Evolutionary conservation across 2,113 vertebrate genomes (phyloP), one percentile per base, ranked within the genome.

Genomic region (Ancistrus triradiatus): DNA sequence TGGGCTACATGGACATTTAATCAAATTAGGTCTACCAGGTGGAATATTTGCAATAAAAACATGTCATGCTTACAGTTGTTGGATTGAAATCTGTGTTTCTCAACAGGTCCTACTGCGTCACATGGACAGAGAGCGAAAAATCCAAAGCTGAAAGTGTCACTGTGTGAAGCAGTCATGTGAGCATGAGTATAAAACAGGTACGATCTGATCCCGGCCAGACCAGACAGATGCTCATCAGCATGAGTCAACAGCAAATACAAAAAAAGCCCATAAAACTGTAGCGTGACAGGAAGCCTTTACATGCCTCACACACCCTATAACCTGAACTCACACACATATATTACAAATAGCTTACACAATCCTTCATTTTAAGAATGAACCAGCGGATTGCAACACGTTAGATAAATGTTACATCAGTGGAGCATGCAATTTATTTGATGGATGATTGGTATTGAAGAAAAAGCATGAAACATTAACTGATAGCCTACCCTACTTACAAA

Each of bases 281-380:
- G 65, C 59, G 46, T 68, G 64, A 59, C 53, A 58, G 31, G 19
- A n/a, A 68, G 53, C n/a, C 70, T 63, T 68, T 42, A 73, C 64
- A 73, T 68, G 62, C 9, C 48, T 31, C 59, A 58, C 63, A 62
- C 64, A 68, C 52, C 47, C 24, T 62, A 50, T 37, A 19, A 37
- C 64, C 62, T 35, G 15, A 56, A 61, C 14, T 14, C 40, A 28
- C 24, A 61, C 25, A 44, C 24, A 58, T 63, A 46, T 17, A 62
- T 73, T 17, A 46, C 10, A 44, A 49, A 53, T 24, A n/a, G n/a
- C 21, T 17, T 28, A 58, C 38, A 38, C 37, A 68, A 21, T 2
- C 10, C 14, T 3, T 18, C 24, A 40, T 6, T 14, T 38, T 35
- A 43, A 25, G 14, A 27, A 8, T 53, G 17, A 69, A 46, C 19